Base-by-base conservation (phyloP, 2,797 vertebrate genomes). In the Glossophaga mutica region DNA sequence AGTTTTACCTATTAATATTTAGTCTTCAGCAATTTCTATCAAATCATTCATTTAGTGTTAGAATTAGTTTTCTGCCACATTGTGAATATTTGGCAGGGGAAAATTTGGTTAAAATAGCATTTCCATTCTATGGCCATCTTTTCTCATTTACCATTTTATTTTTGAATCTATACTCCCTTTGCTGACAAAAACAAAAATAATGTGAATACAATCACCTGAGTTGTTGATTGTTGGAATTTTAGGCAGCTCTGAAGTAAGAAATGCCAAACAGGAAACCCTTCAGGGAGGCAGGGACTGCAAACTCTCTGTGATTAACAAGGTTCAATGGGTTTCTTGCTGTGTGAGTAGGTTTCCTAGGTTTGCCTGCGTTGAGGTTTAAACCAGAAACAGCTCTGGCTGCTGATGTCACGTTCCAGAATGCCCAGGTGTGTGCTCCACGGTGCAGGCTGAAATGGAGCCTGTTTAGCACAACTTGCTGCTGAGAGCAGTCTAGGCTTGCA, bases 401-500 rank as follows among this genome's bases (percentile, higher is more conserved):
- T 86, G 55, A 21, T 48, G 50, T 65, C 85, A 6, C 71, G 6
- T 85, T 91, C 12, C 82, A 57, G 94, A 93, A 96, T 50, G 46
- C 86, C 83, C 96, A 94, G 94, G 96, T 52, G 87, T 88, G 12
- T 11, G 21, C 46, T 83, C 90, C 90, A 1, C 88, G 39, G 65
- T 3, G 29, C 48, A 73, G 82, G 57, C 50, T 90, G 59, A 77
- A 11, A 77, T 34, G 55, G 68, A 96, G 5, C 3, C 95, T 94
- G 39, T 14, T 93, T 96, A 88, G 77, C 78, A 78, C 84, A 65
- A 39, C 48, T 88, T 77, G 67, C 77, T 83, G 86, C 90, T 44
- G 70, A 96, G 90, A 97, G 95, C 29, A 95, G 90, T 7, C 92
- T 83, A 68, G 82, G 42, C 44, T 46, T 92, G 71, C 94, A 18